Percentiles rank a stretch among this genome's conserved stretches.
Conservation (phyloP, 30 jellyfish, hydroid and myxozoan species). For the Cassiopea andromeda region DNA sequence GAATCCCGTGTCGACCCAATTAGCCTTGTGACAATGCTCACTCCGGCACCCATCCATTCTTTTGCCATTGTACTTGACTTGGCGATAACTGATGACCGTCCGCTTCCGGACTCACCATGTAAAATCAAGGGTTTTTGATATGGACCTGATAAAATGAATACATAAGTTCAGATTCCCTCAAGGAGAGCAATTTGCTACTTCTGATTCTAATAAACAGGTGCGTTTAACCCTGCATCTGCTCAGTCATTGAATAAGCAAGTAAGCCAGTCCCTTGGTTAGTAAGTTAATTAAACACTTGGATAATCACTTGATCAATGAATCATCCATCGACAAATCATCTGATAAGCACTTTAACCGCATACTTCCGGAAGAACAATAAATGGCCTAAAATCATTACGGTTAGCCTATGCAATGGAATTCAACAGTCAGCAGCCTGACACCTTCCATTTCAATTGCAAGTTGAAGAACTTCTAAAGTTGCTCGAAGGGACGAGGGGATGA, state of each 20-base stretch:
- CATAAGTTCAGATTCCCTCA: background rate
- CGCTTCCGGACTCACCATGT: constrained; percentile 62
- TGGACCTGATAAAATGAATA: constrained; percentile 31
- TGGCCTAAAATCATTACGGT: too few species aligned
- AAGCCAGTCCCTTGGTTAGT: background rate
- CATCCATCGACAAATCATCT: background rate
- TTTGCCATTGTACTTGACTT: constrained; percentile 59
- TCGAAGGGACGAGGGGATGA: background rate
- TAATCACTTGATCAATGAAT: background rate
- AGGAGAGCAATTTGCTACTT: background rate
- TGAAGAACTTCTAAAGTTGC: too few species aligned
- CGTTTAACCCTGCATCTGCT: too few species aligned
- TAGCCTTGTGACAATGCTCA: constrained; percentile 64
- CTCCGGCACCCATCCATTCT: constrained; percentile 67
- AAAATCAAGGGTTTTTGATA: constrained; percentile 56
- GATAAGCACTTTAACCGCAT: background rate
- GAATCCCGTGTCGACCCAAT: constrained; percentile 80
- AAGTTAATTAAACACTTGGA: background rate
- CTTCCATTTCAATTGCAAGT: too few species aligned
- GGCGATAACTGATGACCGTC: constrained; percentile 51
- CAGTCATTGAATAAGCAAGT: background rate
- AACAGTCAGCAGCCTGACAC: too few species aligned
- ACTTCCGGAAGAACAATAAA: background rate
- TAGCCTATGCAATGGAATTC: too few species aligned
- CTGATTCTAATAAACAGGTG: too few species aligned